A percentile compares a stretch with the other conserved stretches of the same genome.
Evolutionary conservation across 2,113 vertebrate species (phyloP).

Genomic region (Tenrec ecaudatus): DNA sequence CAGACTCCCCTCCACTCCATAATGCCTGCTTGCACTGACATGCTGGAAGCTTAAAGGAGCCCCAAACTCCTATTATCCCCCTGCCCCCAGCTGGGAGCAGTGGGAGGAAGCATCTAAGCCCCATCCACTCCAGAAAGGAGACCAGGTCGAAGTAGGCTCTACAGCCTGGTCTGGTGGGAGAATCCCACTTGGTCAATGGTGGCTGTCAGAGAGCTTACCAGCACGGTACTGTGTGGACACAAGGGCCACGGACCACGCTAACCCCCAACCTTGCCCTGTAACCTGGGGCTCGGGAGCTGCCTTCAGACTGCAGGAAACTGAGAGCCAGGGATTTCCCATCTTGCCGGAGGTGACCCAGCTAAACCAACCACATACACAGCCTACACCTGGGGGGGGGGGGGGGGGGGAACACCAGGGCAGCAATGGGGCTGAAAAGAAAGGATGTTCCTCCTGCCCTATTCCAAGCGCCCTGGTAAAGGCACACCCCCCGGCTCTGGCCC

Average conservation of each 20-base stretch:
- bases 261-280: too few relatives aligned
- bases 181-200: neutral
- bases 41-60: neutral
- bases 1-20: neutral
- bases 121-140: neutral
- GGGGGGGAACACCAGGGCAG: too few relatives aligned
- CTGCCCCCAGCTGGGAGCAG: too few relatives aligned
- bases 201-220: neutral
- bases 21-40: neutral
- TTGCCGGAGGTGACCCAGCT: neutral
- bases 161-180: fast-evolving
- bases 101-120: too few relatives aligned
- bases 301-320: neutral
- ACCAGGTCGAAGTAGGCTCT: neutral
- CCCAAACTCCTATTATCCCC: neutral
- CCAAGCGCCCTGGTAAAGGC: too few relatives aligned
- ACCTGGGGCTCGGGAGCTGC: too few relatives aligned
- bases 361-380: neutral
- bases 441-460: too few relatives aligned
- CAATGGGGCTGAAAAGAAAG: too few relatives aligned
- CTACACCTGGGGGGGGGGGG: neutral
- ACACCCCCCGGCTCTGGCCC: too few relatives aligned
- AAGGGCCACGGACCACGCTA: too few relatives aligned
- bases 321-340: neutral
- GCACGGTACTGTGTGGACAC: too few relatives aligned